Percentiles rank a stretch among this genome's conserved stretches.
These are phyloP conservation scores for Lepeophtheirus salmonis DNA, from an alignment of 1,140 invertebrate genomes.

Conservation along the genomic window DNA sequence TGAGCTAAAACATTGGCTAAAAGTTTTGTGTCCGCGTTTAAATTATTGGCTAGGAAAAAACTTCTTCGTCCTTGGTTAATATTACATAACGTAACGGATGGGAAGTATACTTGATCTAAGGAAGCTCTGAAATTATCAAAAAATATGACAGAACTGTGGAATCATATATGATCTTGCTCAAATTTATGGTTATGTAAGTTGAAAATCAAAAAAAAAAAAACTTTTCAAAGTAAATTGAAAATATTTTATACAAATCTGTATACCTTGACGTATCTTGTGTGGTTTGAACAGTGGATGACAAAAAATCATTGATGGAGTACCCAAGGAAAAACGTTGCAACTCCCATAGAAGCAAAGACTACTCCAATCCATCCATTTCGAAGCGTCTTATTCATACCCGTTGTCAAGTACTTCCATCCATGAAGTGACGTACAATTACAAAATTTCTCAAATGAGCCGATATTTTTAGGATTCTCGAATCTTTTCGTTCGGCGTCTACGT, in stretches of 20 bases:
- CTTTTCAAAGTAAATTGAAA: no score
- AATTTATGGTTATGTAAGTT: no score
- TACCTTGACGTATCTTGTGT: constrained; percentile 17
- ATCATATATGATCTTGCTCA: neutral
- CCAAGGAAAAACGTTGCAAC: constrained; percentile 12
- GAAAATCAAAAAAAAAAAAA: no score
- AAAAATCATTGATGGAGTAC: constrained; percentile 13
- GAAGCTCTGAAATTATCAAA: constrained; percentile 11
- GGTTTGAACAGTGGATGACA: constrained; percentile 14
- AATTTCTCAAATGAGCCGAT: constrained; percentile 3
- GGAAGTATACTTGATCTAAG: constrained; percentile 12
- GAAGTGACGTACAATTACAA: constrained; percentile 6
- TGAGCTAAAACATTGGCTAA: neutral
- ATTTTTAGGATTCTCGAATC: no score
- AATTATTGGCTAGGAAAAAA: constrained; percentile 5
- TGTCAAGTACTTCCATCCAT: constrained; percentile 13
- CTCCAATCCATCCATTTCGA: constrained; percentile 3
- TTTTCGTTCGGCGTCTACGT: no score
- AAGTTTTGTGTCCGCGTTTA: neutral
- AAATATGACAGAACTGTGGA: neutral
- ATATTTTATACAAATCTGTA: neutral
- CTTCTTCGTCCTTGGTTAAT: constrained; percentile 12
- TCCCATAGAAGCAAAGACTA: constrained; percentile 11
- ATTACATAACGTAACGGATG: constrained; percentile 13
- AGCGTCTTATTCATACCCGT: constrained; percentile 7